Conservation (phyloP, 1,140 invertebrate species). For the Pemphigus obesinymphae region DNA sequence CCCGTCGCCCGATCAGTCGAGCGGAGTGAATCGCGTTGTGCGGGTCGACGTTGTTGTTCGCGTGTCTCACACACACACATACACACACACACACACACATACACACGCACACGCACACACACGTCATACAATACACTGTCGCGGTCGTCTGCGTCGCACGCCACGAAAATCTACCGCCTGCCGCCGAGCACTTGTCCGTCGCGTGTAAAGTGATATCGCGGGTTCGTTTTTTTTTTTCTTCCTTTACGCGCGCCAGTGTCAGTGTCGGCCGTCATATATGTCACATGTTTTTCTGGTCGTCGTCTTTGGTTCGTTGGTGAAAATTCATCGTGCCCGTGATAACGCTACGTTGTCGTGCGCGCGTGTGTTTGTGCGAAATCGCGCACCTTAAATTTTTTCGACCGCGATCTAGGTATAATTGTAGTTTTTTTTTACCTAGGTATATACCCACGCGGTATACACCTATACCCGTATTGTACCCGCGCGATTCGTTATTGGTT, state of each 20-base stretch:
- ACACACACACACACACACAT: background rate
- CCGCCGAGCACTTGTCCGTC: background rate
- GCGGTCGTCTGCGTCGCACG: too few species aligned
- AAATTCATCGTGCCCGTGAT: background rate
- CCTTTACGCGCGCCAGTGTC: background rate
- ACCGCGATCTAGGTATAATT: background rate
- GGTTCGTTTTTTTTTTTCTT: background rate
- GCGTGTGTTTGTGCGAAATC: background rate
- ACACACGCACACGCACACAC: background rate
- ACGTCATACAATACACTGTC: background rate
- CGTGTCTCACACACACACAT: background rate
- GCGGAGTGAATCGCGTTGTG: background rate
- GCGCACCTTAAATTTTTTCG: background rate
- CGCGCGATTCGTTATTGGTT: background rate
- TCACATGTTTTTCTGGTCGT: background rate
- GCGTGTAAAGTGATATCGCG: background rate
- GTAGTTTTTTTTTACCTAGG: background rate
- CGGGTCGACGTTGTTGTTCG: background rate
- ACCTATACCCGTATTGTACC: background rate
- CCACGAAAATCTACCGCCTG: background rate
- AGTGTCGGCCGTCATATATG: background rate
- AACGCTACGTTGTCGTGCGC: background rate
- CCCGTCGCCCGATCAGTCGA: constrained; percentile 15
- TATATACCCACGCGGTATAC: too few species aligned
- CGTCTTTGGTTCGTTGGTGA: background rate